Evolutionary conservation across 2,113 vertebrate genomes (phyloP), one percentile per base, ranked within the genome.

Genomic region (Smithornis capensis): DNA sequence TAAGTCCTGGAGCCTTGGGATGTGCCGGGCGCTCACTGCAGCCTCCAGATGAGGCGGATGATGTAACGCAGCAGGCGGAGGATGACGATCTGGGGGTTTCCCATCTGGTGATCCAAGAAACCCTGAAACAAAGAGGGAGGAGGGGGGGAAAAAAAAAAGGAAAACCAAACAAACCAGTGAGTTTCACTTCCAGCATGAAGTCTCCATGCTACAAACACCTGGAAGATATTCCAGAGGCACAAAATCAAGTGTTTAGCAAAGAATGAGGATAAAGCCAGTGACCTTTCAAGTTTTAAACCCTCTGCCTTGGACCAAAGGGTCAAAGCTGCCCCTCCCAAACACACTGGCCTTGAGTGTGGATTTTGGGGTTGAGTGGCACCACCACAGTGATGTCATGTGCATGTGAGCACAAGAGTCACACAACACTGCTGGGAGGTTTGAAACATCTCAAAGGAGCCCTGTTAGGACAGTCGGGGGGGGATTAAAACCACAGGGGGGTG

Each of bases 21-120:
- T 22, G 80, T 1, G 1, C 33, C 55, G 2, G 1, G 73, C 1
- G 0, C 85, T 98, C 97, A 98, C 77, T 96, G 97, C 95, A 97
- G 96, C 85, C 98, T 97, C 98, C 98, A 97, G 74, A 98, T 97
- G 83, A 98, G 97, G 65, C 98, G 97, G 70, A 98, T 13, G 69
- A 98, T 96, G 93, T 95, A 98, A 91, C 94, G 98, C 83, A 98
- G 84, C 40, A 98, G 96, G 73, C 97, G 97, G 56, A 98, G 29
- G 83, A 98, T 93, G 56, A 98, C 10, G 10, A 98, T 77, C n/a
- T 96, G 98, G 59, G 98, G 97, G 5, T 85, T 96, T 5, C 90
- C 97, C 4, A 75, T 86, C 15, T 59, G 96, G 94, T 97, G 81
- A 71, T 88, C 97, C 83, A 94, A 94, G 76, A 95, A 87, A 37